A percentile compares a stretch with the other conserved stretches of the same genome.
Evolutionary conservation across 2,797 vertebrate species (phyloP).

Genomic region (Toxotes lorentzi): DNA sequence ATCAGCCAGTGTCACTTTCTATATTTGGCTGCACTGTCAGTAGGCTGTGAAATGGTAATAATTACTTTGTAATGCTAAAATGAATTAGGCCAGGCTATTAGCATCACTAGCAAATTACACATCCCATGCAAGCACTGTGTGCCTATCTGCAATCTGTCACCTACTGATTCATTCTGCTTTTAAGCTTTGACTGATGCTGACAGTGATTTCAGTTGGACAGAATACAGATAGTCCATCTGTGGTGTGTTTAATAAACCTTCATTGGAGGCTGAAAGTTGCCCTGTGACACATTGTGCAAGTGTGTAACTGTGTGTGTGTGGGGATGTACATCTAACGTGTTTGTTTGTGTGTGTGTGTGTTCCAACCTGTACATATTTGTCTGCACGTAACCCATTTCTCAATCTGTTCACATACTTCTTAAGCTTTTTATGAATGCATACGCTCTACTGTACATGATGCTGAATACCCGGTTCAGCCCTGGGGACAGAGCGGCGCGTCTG

Average conservation of each 20-base stretch:
- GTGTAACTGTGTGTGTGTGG: background rate
- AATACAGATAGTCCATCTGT: slow-evolving; percentile 70
- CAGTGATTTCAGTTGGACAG: slow-evolving; percentile 62
- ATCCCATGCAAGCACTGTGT: slow-evolving; percentile 25
- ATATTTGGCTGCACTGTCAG: slow-evolving; percentile 30
- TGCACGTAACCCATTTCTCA: slow-evolving; percentile 56
- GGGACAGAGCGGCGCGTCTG: slow-evolving; percentile 24
- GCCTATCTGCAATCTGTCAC: slow-evolving; percentile 57
- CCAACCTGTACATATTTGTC: slow-evolving; percentile 43
- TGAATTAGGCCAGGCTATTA: slow-evolving; percentile 42
- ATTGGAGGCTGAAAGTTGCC: slow-evolving; percentile 43
- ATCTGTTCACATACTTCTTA: slow-evolving; percentile 32
- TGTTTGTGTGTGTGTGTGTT: slow-evolving; percentile 50
- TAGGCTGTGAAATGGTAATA: slow-evolving; percentile 47
- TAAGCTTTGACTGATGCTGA: slow-evolving; percentile 64
- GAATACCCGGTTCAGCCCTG: slow-evolving; percentile 17
- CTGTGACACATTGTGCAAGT: slow-evolving; percentile 42
- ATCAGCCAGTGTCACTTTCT: slow-evolving; percentile 33
- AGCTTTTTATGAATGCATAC: slow-evolving; percentile 9
- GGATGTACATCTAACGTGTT: slow-evolving; percentile 35
- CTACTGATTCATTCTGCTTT: slow-evolving; percentile 50
- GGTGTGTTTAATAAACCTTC: slow-evolving; percentile 66
- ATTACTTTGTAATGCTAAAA: slow-evolving; percentile 49
- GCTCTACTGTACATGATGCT: slow-evolving; percentile 18
- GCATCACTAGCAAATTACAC: slow-evolving; percentile 45